phyloP scores from a whole-genome alignment of 2,888 invertebrate genomes.

The Mantis religiosa region DNA sequence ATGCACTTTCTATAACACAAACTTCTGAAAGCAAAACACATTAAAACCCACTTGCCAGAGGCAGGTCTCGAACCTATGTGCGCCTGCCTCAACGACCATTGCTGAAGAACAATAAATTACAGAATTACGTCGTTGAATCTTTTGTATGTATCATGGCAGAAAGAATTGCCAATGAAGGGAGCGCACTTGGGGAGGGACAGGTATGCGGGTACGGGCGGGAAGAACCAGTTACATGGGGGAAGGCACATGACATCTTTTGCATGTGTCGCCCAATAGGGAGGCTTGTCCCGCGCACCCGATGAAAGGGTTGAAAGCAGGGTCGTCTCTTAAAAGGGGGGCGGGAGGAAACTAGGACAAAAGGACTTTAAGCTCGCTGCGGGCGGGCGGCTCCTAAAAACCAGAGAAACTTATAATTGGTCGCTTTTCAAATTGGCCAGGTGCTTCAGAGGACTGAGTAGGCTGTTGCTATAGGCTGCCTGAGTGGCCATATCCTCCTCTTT shows the following conservation, averaged over 20 bases:
- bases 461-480: not conserved
- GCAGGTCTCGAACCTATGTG: too few species aligned
- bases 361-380: not conserved
- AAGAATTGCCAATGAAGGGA: not conserved
- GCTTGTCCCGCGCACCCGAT: not conserved
- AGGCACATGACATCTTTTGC: not conserved
- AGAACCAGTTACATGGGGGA: not conserved
- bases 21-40: too few species aligned
- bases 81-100: too few species aligned
- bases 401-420: conserved; percentile 1
- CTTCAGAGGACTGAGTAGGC: not conserved
- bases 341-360: not conserved
- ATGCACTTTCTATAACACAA: too few species aligned
- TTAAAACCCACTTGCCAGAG: too few species aligned
- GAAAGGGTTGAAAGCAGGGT: not conserved
- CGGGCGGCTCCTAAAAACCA: not conserved
- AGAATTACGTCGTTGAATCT: too few species aligned
- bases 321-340: not conserved
- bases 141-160: too few species aligned
- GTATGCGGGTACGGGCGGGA: not conserved
- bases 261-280: conserved; percentile 4
- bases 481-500: not conserved
- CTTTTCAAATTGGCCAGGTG: conserved; percentile 16
- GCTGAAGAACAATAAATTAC: too few species aligned
- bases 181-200: not conserved